Conservation (phyloP, 2,113 vertebrate species). For the Corythaixoides concolor region DNA sequence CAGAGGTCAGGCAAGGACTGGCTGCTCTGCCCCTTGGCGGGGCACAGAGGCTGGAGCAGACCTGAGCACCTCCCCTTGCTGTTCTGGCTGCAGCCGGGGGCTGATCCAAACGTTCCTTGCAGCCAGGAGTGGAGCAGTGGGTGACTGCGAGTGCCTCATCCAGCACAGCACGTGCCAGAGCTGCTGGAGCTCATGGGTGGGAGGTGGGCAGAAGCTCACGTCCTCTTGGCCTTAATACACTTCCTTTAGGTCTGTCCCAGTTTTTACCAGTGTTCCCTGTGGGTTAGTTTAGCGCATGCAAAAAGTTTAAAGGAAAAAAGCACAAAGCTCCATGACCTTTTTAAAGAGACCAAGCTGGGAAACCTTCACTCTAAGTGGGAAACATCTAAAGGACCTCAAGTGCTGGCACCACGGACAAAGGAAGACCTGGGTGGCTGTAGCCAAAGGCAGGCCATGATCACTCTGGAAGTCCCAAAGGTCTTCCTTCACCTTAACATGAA, state of each 20-base stretch:
- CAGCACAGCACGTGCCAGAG: background rate
- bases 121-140: background rate
- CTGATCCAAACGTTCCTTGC: accelerated
- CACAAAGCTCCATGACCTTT: background rate
- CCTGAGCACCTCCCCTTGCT: background rate
- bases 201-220: background rate
- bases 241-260: background rate
- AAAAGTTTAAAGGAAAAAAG: background rate
- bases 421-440: background rate
- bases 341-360: background rate
- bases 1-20: accelerated
- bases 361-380: background rate
- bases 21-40: background rate
- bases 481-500: background rate
- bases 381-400: background rate
- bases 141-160: accelerated
- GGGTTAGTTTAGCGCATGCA: background rate
- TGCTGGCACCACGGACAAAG: background rate
- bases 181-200: background rate
- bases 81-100: background rate
- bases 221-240: background rate
- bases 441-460: background rate
- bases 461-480: background rate
- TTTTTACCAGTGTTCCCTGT: background rate
- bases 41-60: background rate